A percentile compares a stretch with the other conserved stretches of the same genome.
Evolutionary conservation across 2,888 invertebrate species (phyloP).

Genomic region (Seira ritae): DNA sequence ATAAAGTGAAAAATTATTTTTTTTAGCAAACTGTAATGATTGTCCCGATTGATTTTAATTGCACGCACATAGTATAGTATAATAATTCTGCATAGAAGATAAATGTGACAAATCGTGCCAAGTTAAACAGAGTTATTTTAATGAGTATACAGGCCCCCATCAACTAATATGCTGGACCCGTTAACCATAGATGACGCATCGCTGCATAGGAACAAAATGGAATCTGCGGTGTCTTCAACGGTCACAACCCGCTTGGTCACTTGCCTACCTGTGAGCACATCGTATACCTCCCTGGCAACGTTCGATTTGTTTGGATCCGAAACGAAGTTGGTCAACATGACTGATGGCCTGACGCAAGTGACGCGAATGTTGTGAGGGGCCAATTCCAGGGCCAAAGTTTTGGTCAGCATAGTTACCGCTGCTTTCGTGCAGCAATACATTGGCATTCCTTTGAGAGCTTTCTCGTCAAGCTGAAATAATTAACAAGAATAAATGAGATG

Average conservation of each 20-base stretch:
- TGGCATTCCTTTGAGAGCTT: constrained; percentile 20
- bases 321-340: constrained; percentile 43
- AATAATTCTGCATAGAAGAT: too few relatives aligned
- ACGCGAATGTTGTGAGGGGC: constrained; percentile 51
- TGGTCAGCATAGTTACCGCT: constrained; percentile 49
- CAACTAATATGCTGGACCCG: constrained; percentile 47
- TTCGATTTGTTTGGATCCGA: neutral
- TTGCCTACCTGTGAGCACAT: constrained; percentile 17
- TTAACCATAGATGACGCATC: constrained; percentile 45
- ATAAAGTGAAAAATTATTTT: too few relatives aligned
- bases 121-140: too few relatives aligned
- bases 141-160: constrained; percentile 44
- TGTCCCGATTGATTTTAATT: too few relatives aligned
- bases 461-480: constrained; percentile 32
- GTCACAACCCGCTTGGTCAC: constrained; percentile 27
- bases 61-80: too few relatives aligned
- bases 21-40: too few relatives aligned
- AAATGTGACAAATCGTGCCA: too few relatives aligned
- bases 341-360: constrained; percentile 47
- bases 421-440: constrained; percentile 57
- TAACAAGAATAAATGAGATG: too few relatives aligned
- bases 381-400: constrained; percentile 46
- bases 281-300: constrained; percentile 6
- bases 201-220: constrained; percentile 45
- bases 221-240: constrained; percentile 53